Evolutionary conservation across 2,888 invertebrate species (phyloP).

Genomic region (Drosophila prolongata): DNA sequence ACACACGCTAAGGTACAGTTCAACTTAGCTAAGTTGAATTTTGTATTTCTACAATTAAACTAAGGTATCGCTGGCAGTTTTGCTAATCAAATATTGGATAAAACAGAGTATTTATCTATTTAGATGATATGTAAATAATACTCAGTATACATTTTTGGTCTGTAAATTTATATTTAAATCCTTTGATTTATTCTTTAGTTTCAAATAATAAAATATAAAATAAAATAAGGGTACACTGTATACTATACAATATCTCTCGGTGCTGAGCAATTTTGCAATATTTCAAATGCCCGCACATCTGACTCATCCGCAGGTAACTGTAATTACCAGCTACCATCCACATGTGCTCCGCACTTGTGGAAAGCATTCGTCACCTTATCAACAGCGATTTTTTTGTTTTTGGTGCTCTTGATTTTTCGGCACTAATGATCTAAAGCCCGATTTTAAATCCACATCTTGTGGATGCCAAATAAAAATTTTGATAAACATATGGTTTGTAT

Average conservation of each 20-base stretch:
- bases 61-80: too few species aligned
- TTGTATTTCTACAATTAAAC: too few species aligned
- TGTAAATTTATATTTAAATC: too few species aligned
- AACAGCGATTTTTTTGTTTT: slow-evolving; percentile 6
- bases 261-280: slow-evolving; percentile 39
- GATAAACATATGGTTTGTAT: too few species aligned
- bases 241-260: not conserved
- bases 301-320: slow-evolving; percentile 33
- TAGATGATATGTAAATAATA: too few species aligned
- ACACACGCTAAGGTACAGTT: slow-evolving; percentile 13
- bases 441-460: too few species aligned
- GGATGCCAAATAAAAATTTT: too few species aligned
- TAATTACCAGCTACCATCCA: slow-evolving; percentile 20
- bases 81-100: too few species aligned
- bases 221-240: slow-evolving; percentile 2
- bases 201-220: too few species aligned
- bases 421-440: slow-evolving; percentile 1
- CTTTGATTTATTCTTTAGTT: too few species aligned
- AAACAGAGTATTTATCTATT: too few species aligned
- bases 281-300: slow-evolving; percentile 27
- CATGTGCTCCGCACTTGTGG: slow-evolving; percentile 35
- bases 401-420: not conserved
- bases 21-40: not conserved
- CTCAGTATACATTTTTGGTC: too few species aligned
- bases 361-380: slow-evolving; percentile 37